Percentiles rank a stretch among this genome's conserved stretches.
phyloP scores from a whole-genome alignment of 2,113 vertebrate species.

The Acanthisitta chloris region DNA sequence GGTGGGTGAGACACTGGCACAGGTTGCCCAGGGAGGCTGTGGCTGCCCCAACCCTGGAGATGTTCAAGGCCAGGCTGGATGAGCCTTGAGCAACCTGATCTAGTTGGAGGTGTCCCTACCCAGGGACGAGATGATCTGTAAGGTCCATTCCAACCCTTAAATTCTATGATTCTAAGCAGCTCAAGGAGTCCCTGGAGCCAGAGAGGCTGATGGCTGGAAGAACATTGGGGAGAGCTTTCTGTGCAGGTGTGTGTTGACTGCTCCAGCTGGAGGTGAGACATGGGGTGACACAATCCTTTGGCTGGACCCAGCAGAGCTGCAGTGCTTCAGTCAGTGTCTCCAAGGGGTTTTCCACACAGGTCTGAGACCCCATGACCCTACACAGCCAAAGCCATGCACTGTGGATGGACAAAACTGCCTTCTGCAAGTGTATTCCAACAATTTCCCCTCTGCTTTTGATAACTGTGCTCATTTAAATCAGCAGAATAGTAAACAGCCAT shows the following conservation, averaged over 20 bases:
- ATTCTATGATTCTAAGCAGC: too few species aligned
- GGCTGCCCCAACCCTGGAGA: too few species aligned
- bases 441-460: not conserved
- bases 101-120: too few species aligned
- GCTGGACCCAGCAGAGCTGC: rapidly evolving
- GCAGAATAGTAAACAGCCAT: not conserved
- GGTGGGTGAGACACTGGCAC: too few species aligned
- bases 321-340: not conserved
- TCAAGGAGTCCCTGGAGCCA: not conserved
- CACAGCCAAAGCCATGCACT: rapidly evolving
- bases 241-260: not conserved
- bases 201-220: not conserved
- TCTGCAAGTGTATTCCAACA: not conserved
- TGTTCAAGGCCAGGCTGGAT: too few species aligned
- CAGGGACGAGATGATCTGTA: too few species aligned
- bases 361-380: rapidly evolving
- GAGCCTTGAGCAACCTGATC: too few species aligned
- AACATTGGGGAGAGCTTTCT: rapidly evolving
- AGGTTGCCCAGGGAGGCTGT: too few species aligned
- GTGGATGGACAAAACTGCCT: not conserved
- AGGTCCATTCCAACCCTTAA: too few species aligned
- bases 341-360: too few species aligned
- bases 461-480: not conserved
- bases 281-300: rapidly evolving
- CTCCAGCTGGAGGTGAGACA: not conserved